A percentile compares a stretch with the other conserved stretches of the same genome.
Conservation (phyloP, 37 sponge, comb jelly and placozoan species). For the Aphrocallistes beatrix region DNA sequence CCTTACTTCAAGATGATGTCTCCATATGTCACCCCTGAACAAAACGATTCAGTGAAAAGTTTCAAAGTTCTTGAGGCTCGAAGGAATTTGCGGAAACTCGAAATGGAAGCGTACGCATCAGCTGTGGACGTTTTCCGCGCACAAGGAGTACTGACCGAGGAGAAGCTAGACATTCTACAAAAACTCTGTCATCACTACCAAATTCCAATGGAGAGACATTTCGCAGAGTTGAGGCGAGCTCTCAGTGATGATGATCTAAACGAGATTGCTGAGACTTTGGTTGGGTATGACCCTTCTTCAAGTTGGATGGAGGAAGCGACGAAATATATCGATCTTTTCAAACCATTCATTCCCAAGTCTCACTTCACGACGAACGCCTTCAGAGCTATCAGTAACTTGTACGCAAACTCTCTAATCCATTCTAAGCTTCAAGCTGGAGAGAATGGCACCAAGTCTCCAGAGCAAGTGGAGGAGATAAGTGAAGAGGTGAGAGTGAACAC, state of each 20-base stretch:
- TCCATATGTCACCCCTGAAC: too few relatives aligned
- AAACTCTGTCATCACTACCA: neutral
- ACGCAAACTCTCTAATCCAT: neutral
- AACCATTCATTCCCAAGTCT: neutral
- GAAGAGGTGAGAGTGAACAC: neutral
- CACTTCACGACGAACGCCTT: neutral
- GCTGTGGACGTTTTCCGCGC: constrained; percentile 8
- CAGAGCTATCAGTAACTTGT: neutral
- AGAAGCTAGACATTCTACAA: neutral
- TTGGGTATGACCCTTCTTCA: neutral
- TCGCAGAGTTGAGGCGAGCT: neutral
- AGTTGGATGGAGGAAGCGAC: neutral
- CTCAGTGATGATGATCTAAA: neutral
- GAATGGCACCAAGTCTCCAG: too few relatives aligned
- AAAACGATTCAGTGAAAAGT: too few relatives aligned
- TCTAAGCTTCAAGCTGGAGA: neutral
- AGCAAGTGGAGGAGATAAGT: neutral
- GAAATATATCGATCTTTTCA: neutral
- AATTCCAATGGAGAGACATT: constrained; percentile 6
- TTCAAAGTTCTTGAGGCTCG: neutral
- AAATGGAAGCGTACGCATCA: constrained; percentile 9
- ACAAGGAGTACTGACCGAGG: neutral
- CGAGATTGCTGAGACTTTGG: neutral
- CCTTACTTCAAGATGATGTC: too few relatives aligned
- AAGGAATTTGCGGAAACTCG: neutral